These are phyloP conservation scores for Serilophus lunatus DNA, from an alignment of 2,113 vertebrate genomes.

Conservation along the genomic window DNA sequence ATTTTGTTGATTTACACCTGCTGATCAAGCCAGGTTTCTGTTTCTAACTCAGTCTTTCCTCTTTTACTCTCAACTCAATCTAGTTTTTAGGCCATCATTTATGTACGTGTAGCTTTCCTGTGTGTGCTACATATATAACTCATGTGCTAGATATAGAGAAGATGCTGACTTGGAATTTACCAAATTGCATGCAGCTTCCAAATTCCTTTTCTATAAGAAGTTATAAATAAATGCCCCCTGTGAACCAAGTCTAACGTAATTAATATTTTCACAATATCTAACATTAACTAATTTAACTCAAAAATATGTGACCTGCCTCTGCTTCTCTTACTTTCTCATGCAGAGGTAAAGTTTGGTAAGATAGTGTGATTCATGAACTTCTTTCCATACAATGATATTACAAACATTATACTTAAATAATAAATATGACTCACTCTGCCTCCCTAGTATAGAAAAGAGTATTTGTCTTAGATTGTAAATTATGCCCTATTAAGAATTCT, in stretches of 20 bases:
- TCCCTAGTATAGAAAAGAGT: background rate
- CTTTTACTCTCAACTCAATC: background rate
- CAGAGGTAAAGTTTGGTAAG: background rate
- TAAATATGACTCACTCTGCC: background rate
- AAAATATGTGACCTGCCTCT: background rate
- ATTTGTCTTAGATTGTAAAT: slow-evolving; percentile 39
- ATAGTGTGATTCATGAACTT: background rate
- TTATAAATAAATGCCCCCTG: background rate
- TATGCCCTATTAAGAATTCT: slow-evolving; percentile 6
- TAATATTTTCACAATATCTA: background rate
- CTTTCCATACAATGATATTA: background rate
- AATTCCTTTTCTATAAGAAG: background rate
- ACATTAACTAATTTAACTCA: background rate
- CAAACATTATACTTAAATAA: background rate
- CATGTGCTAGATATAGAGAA: background rate
- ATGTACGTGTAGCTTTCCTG: background rate
- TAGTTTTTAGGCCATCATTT: background rate
- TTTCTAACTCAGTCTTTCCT: background rate
- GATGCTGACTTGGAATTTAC: background rate
- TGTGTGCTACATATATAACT: background rate
- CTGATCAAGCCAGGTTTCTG: background rate
- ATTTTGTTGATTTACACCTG: background rate
- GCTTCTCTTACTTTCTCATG: background rate
- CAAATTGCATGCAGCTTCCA: background rate
- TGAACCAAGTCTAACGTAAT: background rate